These are phyloP conservation scores for Zaprionus gabonicus DNA, from an alignment of 1,140 invertebrate genomes.

Conservation along the genomic window DNA sequence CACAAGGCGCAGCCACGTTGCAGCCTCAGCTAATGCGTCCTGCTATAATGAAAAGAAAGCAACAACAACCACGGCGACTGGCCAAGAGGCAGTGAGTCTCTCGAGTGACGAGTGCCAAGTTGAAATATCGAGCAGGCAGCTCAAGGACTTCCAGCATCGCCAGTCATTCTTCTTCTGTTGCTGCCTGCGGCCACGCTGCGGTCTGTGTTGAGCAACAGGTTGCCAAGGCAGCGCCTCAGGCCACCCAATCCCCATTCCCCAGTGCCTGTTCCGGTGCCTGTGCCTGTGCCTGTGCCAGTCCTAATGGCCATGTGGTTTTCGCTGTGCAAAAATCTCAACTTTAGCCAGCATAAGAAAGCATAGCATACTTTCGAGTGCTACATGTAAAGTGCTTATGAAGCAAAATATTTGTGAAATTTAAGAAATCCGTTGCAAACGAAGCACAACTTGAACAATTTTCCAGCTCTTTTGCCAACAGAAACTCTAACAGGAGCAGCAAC, in stretches of 20 bases:
- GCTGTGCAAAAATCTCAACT: not conserved
- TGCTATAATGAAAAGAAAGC: slow-evolving; percentile 65
- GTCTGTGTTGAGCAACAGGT: slow-evolving; percentile 31
- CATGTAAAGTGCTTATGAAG: not conserved
- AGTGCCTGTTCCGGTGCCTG: not conserved
- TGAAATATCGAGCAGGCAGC: slow-evolving; percentile 38
- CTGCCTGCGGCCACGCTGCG: not conserved
- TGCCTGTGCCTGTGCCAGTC: not conserved
- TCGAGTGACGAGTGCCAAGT: slow-evolving; percentile 1
- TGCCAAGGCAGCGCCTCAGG: not conserved
- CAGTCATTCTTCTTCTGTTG: slow-evolving; percentile 15
- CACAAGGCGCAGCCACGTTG: slow-evolving; percentile 21
- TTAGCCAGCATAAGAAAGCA: not conserved
- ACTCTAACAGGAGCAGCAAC: not conserved
- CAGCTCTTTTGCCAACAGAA: not conserved
- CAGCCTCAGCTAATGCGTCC: slow-evolving; percentile 26
- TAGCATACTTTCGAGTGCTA: slow-evolving; percentile 15
- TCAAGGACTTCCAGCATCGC: slow-evolving; percentile 31
- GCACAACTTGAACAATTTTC: not conserved
- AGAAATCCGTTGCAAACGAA: slow-evolving; percentile 6
- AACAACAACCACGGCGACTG: slow-evolving; percentile 16
- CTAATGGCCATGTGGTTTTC: slow-evolving; percentile 1
- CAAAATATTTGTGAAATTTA: slow-evolving; percentile 16
- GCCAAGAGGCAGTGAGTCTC: not conserved
- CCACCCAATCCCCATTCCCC: no score